A percentile compares a stretch with the other conserved stretches of the same genome.
Evolutionary conservation across 1,140 invertebrate species (phyloP).

Genomic region (Bombus waltoni): DNA sequence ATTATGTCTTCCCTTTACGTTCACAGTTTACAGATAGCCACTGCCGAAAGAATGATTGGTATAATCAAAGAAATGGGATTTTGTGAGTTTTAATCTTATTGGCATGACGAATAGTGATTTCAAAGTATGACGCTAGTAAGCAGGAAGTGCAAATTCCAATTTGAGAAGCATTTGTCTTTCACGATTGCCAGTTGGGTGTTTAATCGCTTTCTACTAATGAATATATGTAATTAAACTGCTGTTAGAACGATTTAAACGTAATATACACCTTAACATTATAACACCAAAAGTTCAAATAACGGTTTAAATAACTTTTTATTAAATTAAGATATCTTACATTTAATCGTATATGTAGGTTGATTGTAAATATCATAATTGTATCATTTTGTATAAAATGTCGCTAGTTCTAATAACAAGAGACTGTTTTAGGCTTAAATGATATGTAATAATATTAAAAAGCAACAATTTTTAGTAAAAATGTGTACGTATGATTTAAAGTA

Average conservation of each 20-base stretch:
- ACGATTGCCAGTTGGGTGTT: slow-evolving; percentile 31
- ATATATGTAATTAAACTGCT: slow-evolving; percentile 35
- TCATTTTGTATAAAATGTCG: slow-evolving; percentile 70
- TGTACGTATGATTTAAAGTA: slow-evolving; percentile 51
- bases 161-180: slow-evolving; percentile 45
- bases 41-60: slow-evolving; percentile 27
- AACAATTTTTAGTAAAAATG: slow-evolving; percentile 53
- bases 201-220: slow-evolving; percentile 43
- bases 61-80: neutral
- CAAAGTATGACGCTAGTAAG: slow-evolving; percentile 26
- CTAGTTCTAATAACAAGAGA: slow-evolving; percentile 68
- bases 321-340: slow-evolving; percentile 55
- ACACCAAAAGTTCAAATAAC: slow-evolving; percentile 67
- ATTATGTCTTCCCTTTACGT: slow-evolving; percentile 47
- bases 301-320: slow-evolving; percentile 57
- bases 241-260: slow-evolving; percentile 23
- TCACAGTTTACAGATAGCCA: slow-evolving; percentile 36
- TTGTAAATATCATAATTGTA: slow-evolving; percentile 71
- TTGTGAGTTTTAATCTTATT: slow-evolving; percentile 50
- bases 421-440: slow-evolving; percentile 69
- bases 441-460: slow-evolving; percentile 41
- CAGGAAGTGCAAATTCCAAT: slow-evolving; percentile 33
- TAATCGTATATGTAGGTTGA: slow-evolving; percentile 66
- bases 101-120: slow-evolving; percentile 39
- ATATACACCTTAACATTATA: slow-evolving; percentile 42